Conservation (phyloP, 1,140 invertebrate genomes). For the Sycobia sp. region DNA sequence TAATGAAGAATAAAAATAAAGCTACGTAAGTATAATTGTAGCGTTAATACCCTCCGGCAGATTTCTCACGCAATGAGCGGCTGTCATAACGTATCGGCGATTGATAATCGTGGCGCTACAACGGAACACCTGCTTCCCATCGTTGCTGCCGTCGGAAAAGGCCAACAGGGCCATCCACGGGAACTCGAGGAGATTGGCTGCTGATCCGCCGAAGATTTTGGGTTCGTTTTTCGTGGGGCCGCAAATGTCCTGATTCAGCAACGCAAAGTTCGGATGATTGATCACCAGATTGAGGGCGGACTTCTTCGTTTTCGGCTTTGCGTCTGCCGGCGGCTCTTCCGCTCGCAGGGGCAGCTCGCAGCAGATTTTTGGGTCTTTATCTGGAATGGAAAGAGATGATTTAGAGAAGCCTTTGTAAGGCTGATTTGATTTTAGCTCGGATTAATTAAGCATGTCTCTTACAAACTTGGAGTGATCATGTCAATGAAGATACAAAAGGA, state of each 20-base stretch:
- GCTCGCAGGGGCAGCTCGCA: conserved; percentile 36
- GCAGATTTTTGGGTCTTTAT: conserved; percentile 58
- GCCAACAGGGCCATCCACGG: conserved; percentile 67
- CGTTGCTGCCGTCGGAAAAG: neutral
- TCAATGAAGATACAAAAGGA: too few relatives aligned
- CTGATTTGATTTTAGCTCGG: too few relatives aligned
- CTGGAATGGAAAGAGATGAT: conserved; percentile 19
- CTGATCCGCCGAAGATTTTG: conserved; percentile 56
- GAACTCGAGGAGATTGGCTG: conserved; percentile 63
- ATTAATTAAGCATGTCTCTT: too few relatives aligned
- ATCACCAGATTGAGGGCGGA: neutral
- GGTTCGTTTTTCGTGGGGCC: conserved; percentile 34
- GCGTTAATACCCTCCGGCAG: conserved; percentile 19
- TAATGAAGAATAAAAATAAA: too few relatives aligned
- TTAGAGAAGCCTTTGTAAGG: too few relatives aligned
- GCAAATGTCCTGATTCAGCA: conserved; percentile 53
- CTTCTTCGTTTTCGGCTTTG: neutral
- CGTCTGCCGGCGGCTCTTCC: neutral
- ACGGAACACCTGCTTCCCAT: conserved; percentile 44
- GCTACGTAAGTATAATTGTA: too few relatives aligned
- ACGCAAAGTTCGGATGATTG: conserved; percentile 49
- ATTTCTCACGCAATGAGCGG: conserved; percentile 68
- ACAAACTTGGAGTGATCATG: too few relatives aligned
- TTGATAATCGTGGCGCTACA: conserved; percentile 71
- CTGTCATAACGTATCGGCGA: conserved; percentile 68